Evolutionary conservation across 1,140 invertebrate species (phyloP).

Genomic region (Leptinotarsa undecemlineata): DNA sequence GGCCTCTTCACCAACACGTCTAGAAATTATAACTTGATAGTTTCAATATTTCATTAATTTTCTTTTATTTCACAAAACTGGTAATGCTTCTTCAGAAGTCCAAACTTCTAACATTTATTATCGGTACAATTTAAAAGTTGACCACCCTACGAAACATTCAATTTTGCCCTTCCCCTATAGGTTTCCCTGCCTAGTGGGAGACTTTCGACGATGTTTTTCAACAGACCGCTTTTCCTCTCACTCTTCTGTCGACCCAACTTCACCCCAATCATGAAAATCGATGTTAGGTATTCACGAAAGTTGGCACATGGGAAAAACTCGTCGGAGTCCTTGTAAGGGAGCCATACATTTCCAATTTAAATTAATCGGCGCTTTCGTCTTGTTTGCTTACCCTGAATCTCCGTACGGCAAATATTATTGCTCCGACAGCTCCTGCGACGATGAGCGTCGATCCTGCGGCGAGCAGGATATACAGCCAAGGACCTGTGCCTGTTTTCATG

Average conservation of each 20-base stretch:
- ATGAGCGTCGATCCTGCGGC: constrained; percentile 53
- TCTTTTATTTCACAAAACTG: no score
- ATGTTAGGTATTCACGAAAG: constrained; percentile 13
- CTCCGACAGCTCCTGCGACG: constrained; percentile 48
- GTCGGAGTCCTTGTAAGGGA: constrained; percentile 1
- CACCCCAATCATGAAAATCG: constrained; percentile 4
- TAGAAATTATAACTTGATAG: no score
- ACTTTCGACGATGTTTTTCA: no score
- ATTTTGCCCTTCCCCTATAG: no score
- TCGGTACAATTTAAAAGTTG: no score
- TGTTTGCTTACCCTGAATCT: constrained; percentile 47
- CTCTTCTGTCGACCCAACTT: not conserved
- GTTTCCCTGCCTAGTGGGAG: no score
- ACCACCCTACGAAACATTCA: no score
- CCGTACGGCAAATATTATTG: constrained; percentile 50
- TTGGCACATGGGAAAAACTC: constrained; percentile 11
- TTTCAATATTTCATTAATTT: no score
- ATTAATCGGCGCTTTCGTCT: not conserved
- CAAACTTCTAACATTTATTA: no score
- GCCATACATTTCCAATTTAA: constrained; percentile 7
- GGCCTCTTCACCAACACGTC: no score
- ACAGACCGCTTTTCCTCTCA: no score
- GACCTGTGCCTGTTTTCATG: constrained; percentile 41
- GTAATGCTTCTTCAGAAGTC: no score
- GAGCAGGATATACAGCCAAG: constrained; percentile 53